Evolutionary conservation across 2,797 vertebrate genomes (phyloP).

Genomic region (Anableps anableps): DNA sequence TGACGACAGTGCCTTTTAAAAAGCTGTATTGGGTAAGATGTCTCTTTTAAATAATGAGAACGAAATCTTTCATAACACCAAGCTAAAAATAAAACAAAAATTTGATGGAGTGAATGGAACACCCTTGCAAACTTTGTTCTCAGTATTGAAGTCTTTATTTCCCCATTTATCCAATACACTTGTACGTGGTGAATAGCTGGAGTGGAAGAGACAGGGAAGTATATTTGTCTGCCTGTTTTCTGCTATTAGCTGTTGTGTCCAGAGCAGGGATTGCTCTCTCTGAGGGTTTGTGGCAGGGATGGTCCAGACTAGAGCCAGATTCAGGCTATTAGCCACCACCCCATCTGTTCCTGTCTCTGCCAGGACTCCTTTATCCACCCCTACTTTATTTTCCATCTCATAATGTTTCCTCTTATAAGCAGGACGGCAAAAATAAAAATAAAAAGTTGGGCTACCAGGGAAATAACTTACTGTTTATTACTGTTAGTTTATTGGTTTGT

Average conservation of each 20-base stretch:
- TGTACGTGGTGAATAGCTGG: neutral
- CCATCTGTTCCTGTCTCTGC: slow-evolving; percentile 75
- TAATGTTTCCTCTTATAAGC: slow-evolving; percentile 8
- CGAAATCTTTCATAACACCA: neutral
- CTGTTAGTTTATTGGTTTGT: neutral
- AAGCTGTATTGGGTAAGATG: neutral
- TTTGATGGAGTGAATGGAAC: neutral
- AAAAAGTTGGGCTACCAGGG: neutral
- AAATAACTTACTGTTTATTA: neutral
- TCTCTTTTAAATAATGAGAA: neutral
- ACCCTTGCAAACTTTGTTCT: neutral
- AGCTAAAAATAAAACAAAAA: neutral
- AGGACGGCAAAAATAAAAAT: neutral
- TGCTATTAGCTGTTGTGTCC: slow-evolving; percentile 45
- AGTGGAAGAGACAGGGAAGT: slow-evolving; percentile 13
- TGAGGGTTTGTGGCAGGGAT: slow-evolving; percentile 49
- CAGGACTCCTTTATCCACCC: slow-evolving; percentile 36
- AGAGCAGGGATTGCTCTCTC: slow-evolving; percentile 65
- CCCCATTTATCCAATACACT: neutral
- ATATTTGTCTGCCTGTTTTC: slow-evolving; percentile 26
- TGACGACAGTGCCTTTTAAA: neutral
- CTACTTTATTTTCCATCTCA: slow-evolving; percentile 15
- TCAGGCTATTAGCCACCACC: slow-evolving; percentile 68
- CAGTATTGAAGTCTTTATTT: neutral
- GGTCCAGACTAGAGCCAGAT: slow-evolving; percentile 67